These are phyloP conservation scores for Meta bourneti DNA, from an alignment of 2,888 invertebrate genomes.

Conservation along the genomic window DNA sequence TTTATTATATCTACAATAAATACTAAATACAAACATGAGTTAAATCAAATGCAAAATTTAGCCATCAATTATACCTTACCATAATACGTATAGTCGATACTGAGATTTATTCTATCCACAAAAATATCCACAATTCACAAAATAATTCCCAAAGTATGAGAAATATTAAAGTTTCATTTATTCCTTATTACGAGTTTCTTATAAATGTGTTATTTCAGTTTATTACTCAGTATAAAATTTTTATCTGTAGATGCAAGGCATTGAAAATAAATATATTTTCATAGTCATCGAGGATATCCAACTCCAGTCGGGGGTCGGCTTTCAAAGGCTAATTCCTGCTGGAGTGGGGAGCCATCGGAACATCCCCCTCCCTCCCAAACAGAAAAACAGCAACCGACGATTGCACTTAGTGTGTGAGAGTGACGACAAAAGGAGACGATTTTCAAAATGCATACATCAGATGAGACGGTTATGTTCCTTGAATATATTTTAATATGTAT, in stretches of 20 bases:
- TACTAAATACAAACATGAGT: too few relatives aligned
- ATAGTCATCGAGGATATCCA: constrained; percentile 44
- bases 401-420: constrained; percentile 63
- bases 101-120: too few relatives aligned
- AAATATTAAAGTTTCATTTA: too few relatives aligned
- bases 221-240: too few relatives aligned
- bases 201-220: too few relatives aligned
- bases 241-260: not conserved
- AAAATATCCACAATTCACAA: too few relatives aligned
- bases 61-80: too few relatives aligned
- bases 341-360: not conserved
- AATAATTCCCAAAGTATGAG: too few relatives aligned
- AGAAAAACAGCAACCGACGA: constrained; percentile 8
- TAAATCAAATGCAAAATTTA: too few relatives aligned
- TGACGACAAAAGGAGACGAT: constrained; percentile 59
- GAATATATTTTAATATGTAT: constrained; percentile 71
- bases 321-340: constrained; percentile 39
- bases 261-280: constrained; percentile 7
- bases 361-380: not conserved
- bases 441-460: constrained; percentile 48
- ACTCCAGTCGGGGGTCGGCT: not conserved
- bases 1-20: too few relatives aligned
- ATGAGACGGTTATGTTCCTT: constrained; percentile 48
- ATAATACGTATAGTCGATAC: too few relatives aligned
- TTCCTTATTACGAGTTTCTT: too few relatives aligned